Evolutionary conservation across 1,140 invertebrate species (phyloP).

Genomic region (Drosophila persimilis): DNA sequence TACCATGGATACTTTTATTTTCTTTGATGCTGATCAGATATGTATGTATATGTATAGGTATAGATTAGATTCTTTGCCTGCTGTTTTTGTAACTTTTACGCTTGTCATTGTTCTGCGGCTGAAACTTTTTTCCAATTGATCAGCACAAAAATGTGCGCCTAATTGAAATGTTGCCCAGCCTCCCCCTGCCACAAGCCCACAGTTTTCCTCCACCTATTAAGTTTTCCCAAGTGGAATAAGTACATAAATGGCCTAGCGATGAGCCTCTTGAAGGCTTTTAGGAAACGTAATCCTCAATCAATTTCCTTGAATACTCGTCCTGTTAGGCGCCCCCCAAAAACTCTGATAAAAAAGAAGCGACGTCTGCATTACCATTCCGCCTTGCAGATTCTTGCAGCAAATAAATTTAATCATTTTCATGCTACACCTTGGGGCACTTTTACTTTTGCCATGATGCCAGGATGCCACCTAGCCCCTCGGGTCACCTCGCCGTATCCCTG

Average conservation of each 20-base stretch:
- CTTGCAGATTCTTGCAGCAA: too few relatives aligned
- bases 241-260: slow-evolving; percentile 21
- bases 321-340: too few relatives aligned
- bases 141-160: slow-evolving; percentile 60
- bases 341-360: too few relatives aligned
- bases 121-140: slow-evolving; percentile 66
- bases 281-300: too few relatives aligned
- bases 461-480: slow-evolving; percentile 27
- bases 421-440: slow-evolving; percentile 42
- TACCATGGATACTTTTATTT: too few relatives aligned
- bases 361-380: too few relatives aligned
- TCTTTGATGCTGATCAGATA: too few relatives aligned
- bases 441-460: slow-evolving; percentile 40
- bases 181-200: background rate
- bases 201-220: slow-evolving; percentile 58
- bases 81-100: slow-evolving; percentile 16
- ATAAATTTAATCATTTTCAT: slow-evolving; percentile 45
- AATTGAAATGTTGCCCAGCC: slow-evolving; percentile 59
- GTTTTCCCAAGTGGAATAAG: slow-evolving; percentile 44
- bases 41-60: too few relatives aligned
- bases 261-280: background rate
- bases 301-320: too few relatives aligned
- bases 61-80: too few relatives aligned
- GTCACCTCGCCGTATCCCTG: background rate
- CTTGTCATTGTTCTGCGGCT: slow-evolving; percentile 34